Base-by-base conservation (phyloP, 2,797 vertebrate genomes). In the Geotrypetes seraphini region DNA sequence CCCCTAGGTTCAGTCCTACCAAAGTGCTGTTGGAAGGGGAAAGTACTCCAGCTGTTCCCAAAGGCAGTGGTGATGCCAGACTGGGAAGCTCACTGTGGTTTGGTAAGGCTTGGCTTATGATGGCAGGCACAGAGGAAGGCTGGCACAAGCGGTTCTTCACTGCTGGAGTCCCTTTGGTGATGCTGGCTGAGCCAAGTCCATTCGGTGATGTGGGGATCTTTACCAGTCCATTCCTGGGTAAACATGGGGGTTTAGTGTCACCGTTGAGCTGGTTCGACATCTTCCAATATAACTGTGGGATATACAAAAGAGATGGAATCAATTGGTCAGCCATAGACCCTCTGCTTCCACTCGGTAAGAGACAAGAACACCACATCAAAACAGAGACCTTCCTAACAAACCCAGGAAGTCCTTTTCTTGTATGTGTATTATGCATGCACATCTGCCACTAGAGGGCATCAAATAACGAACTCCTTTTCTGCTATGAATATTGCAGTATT, bases 131-230 rank as follows among this genome's bases (percentile, higher is more conserved):
- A 0, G 94, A 89, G 13, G 92, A 91, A 13, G 91, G 93, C 73
- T 93, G 93, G 82, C 92, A 97, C 60, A 97, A 73, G 40, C 92
- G 94, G 79, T 96, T 97, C 75, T 95, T 97, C 73, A 91, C 89
- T 6, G 92, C 95, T 0, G 95, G 94, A 0, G 95, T 97, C 71
- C 95, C 95, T 77, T 99, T 99, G 78, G 95, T 99, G 78, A 99
- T 99, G 60, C 95, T 99, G 43, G 96, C 94, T 0, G 94, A 88
- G 28, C 92, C 91, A 19, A 96, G 79, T 63, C 93, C 87, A 4
- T 96, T 97, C 71, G 95, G 82, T 70, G 95, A 92, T 2, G 91
- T 78, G 10, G 94, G 89, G 49, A 97, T 77, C 78, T 97, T 98
- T 67, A 98, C 91, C 66, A 97, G 81, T 41, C 95, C 93, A 26